Base-by-base conservation (phyloP, 2,888 invertebrate genomes). In the Microctonus aethiopoides region DNA sequence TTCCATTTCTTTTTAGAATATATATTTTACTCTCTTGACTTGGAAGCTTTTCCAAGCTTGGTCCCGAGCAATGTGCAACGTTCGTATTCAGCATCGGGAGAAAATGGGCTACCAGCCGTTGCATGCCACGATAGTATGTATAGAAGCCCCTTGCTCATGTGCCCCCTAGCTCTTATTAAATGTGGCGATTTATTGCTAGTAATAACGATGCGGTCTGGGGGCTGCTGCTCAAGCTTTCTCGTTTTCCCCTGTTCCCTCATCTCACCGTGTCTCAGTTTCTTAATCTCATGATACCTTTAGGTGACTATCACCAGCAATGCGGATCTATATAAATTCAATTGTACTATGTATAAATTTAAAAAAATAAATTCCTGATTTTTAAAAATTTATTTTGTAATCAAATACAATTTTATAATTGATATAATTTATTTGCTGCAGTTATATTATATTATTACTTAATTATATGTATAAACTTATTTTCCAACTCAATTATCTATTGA, bases 151-250 rank as follows among this genome's bases (percentile, higher is more conserved):
- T 68, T 64, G 10, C n/a, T 39, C 72, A 67, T 70, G 61, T 59
- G 59, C 41, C 29, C 41, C 57, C 46, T 16, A n/a, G 66, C 81
- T 83, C 84, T 84, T 85, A 85, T 85, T 85, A 85, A 85, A 85
- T 80, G 82, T 81, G 82, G 82, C 84, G 85, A 85, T 85, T 85
- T 85, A 85, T 85, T 79, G 85, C 81, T 79, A 77, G 85, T 83
- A 85, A 85, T 85, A 85, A 85, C 83, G 82, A 81, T 82, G 82
- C 80, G 83, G 83, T 84, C 82, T 82, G 81, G 81, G 72, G 54
- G 46, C 32, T 59, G 59, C 34, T 63, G 9, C 51, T 59, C 41
- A 32, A 51, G 72, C 41, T 57, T 68, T 36, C 62, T 72, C 68
- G n/a, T n/a, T n/a, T 29, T 29, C 7, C 29, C 68, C 69, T 72